These are phyloP conservation scores for Patiria pectinifera DNA, from an alignment of 53 echinoderm and acorn worm species.

Conservation along the genomic window DNA sequence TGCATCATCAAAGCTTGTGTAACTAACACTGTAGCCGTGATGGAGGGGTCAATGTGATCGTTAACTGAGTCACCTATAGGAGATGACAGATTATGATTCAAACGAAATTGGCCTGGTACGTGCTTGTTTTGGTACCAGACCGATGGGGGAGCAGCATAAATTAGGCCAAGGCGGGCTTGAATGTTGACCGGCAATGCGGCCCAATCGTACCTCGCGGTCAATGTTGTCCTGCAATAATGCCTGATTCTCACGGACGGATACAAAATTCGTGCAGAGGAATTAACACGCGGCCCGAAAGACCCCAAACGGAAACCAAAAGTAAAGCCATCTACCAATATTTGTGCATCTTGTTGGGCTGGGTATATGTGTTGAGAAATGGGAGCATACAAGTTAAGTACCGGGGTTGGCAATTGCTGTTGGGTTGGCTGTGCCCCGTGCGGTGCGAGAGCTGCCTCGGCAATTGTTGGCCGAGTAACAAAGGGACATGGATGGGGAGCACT, in stretches of 20 bases:
- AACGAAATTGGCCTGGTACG: not conserved
- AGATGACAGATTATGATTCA: conserved; percentile 3
- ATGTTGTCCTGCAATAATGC: conserved; percentile 5
- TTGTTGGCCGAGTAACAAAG: conserved; percentile 26
- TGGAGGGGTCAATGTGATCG: too few species aligned
- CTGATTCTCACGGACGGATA: not conserved
- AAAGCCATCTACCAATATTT: conserved; percentile 18
- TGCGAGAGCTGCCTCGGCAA: not conserved
- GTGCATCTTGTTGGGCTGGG: conserved; percentile 21
- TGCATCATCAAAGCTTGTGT: too few species aligned
- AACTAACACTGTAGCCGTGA: too few species aligned
- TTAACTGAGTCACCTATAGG: too few species aligned
- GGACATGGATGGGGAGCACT: conserved; percentile 21
- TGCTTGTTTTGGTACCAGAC: conserved; percentile 1
- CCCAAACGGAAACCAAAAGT: conserved; percentile 42
- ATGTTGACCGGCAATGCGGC: conserved; percentile 45
- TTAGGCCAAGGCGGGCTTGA: conserved; percentile 1
- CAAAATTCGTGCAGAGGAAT: not conserved
- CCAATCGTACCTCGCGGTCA: conserved; percentile 6
- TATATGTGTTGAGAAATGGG: conserved; percentile 31
- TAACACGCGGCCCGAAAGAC: conserved; percentile 7
- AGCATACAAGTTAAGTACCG: conserved; percentile 18
- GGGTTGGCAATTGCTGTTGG: conserved; percentile 21
- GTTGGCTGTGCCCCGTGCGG: not conserved
- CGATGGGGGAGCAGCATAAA: conserved; percentile 63